A percentile compares a stretch with the other conserved stretches of the same genome.
phyloP scores from a whole-genome alignment of 2,888 invertebrate species.

The Catonia carolina region DNA sequence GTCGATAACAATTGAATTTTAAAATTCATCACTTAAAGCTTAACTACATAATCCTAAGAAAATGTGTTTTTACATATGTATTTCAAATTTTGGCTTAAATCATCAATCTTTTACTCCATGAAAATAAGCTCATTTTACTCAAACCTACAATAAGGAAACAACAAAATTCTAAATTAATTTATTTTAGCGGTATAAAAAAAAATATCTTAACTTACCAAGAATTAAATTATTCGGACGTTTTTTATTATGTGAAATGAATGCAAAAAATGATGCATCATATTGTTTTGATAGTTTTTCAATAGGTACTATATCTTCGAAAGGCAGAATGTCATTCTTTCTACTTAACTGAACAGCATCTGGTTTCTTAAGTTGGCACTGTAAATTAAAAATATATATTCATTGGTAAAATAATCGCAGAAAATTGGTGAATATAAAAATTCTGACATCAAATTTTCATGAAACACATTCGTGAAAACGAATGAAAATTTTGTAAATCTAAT shows the following conservation, averaged over 20 bases:
- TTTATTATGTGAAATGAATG: constrained; percentile 87
- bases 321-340: constrained; percentile 80
- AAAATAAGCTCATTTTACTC: too few species aligned
- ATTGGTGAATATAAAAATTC: neutral
- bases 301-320: constrained; percentile 85
- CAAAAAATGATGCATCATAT: constrained; percentile 82
- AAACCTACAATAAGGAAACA: too few species aligned
- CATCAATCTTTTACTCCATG: too few species aligned
- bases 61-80: too few species aligned
- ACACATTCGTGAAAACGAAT: too few species aligned
- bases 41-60: too few species aligned
- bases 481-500: neutral
- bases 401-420: neutral
- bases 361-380: constrained; percentile 71
- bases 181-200: too few species aligned
- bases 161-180: too few species aligned
- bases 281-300: constrained; percentile 73
- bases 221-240: constrained; percentile 91
- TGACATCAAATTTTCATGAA: neutral
- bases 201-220: constrained; percentile 63
- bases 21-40: too few species aligned
- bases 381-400: constrained; percentile 21
- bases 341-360: constrained; percentile 69
- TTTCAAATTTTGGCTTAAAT: too few species aligned
- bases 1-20: too few species aligned